A percentile compares a stretch with the other conserved stretches of the same genome.
phyloP scores from a whole-genome alignment of 2,888 invertebrate genomes.

The Philopedon plagiatum region DNA sequence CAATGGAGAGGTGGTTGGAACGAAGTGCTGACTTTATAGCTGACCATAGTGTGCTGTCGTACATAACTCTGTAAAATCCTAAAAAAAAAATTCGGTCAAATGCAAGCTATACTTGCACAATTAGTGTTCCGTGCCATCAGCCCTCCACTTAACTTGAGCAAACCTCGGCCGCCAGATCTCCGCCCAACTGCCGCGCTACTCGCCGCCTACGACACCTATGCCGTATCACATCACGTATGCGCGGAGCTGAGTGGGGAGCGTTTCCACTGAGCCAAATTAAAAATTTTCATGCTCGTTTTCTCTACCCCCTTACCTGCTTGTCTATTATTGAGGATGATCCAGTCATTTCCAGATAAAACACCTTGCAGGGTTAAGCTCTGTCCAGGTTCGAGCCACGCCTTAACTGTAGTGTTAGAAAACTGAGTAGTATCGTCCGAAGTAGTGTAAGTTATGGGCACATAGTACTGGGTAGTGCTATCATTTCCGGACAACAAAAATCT shows the following conservation, averaged over 20 bases:
- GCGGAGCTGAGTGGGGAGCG: too few relatives aligned
- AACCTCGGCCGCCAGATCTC: too few relatives aligned
- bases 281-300: too few relatives aligned
- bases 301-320: conserved; percentile 46
- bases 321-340: conserved; percentile 58
- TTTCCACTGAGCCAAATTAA: too few relatives aligned
- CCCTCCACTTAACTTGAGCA: too few relatives aligned
- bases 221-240: too few relatives aligned
- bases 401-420: conserved; percentile 64
- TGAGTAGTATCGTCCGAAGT: conserved; percentile 64
- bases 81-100: too few relatives aligned
- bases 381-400: conserved; percentile 60
- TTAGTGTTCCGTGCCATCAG: too few relatives aligned
- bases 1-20: conserved; percentile 32
- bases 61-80: conserved; percentile 46
- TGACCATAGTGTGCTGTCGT: conserved; percentile 36
- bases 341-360: conserved; percentile 45
- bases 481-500: conserved; percentile 51
- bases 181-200: too few relatives aligned
- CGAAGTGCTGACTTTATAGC: conserved; percentile 22
- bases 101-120: too few relatives aligned
- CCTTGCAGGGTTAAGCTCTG: conserved; percentile 25
- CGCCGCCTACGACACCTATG: too few relatives aligned
- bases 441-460: conserved; percentile 71
- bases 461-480: conserved; percentile 63